A percentile compares a stretch with the other conserved stretches of the same genome.
phyloP scores from a whole-genome alignment of 2,888 invertebrate species.

The Choreutis nemorana region DNA sequence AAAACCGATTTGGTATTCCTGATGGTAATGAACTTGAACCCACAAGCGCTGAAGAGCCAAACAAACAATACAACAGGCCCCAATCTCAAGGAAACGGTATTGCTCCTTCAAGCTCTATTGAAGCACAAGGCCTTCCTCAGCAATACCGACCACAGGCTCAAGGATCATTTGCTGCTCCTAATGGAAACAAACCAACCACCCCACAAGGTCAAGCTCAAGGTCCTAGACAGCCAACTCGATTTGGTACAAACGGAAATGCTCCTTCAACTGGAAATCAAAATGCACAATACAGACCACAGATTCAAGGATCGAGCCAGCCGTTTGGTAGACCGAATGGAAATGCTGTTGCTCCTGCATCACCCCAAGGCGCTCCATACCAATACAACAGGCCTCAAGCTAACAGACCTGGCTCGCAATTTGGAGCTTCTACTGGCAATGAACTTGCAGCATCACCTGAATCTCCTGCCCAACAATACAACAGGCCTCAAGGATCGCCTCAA shows the following conservation, averaged over 20 bases:
- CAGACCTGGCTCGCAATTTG: neutral
- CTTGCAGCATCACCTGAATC: constrained; percentile 10
- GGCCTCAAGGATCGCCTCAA: neutral
- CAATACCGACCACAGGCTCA: constrained; percentile 9
- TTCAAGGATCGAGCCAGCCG: constrained; percentile 5
- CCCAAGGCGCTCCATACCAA: no score
- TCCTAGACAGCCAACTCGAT: constrained; percentile 8
- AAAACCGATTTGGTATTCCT: no score
- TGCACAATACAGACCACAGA: constrained; percentile 5
- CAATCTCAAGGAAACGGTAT: no score
- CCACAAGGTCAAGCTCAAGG: constrained; percentile 11
- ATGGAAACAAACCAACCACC: no score
- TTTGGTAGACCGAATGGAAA: no score
- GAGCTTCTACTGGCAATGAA: constrained; percentile 11
- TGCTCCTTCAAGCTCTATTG: constrained; percentile 1
- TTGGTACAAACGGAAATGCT: no score
- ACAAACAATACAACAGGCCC: no score
- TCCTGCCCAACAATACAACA: constrained; percentile 1
- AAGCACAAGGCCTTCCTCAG: constrained; percentile 10
- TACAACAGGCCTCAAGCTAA: neutral
- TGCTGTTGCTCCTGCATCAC: no score
- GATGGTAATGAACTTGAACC: no score
- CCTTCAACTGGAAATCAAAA: no score
- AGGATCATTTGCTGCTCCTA: no score
- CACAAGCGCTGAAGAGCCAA: no score